Evolutionary conservation across 2,888 invertebrate species (phyloP).

Genomic region (Drosophila demipolita): DNA sequence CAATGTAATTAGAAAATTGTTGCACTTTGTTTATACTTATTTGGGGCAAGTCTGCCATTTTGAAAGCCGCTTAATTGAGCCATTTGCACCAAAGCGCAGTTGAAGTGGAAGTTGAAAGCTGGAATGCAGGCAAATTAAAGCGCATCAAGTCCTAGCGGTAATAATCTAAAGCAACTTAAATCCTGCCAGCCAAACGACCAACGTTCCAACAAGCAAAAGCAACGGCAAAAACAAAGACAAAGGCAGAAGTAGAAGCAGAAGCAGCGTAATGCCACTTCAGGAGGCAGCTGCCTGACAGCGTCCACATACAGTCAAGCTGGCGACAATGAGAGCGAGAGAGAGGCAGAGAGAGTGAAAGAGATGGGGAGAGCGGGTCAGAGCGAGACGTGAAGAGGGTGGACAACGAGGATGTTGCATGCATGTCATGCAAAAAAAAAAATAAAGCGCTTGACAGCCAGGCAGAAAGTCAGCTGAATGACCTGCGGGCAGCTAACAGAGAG

Average conservation of each 20-base stretch:
- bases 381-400: conserved; percentile 3
- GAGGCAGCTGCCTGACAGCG: conserved; percentile 81
- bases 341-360: conserved; percentile 1
- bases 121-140: conserved; percentile 47
- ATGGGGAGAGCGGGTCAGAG: neutral
- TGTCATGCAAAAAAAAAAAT: conserved; percentile 46
- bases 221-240: neutral
- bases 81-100: conserved; percentile 55
- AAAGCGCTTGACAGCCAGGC: conserved; percentile 16
- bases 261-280: conserved; percentile 81
- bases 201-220: conserved; percentile 1
- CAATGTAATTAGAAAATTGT: conserved; percentile 78
- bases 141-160: conserved; percentile 34
- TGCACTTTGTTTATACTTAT: conserved; percentile 71
- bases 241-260: conserved; percentile 18
- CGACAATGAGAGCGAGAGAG: conserved; percentile 27
- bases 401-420: conserved; percentile 43
- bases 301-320: conserved; percentile 63
- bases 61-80: conserved; percentile 67
- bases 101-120: conserved; percentile 11
- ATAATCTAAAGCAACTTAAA: conserved; percentile 42
- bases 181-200: conserved; percentile 36
- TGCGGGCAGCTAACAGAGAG: conserved; percentile 1
- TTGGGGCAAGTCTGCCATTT: conserved; percentile 63
- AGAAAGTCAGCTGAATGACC: conserved; percentile 25